Base-by-base conservation (phyloP, 2,888 invertebrate genomes). In the Microplitis manilae region DNA sequence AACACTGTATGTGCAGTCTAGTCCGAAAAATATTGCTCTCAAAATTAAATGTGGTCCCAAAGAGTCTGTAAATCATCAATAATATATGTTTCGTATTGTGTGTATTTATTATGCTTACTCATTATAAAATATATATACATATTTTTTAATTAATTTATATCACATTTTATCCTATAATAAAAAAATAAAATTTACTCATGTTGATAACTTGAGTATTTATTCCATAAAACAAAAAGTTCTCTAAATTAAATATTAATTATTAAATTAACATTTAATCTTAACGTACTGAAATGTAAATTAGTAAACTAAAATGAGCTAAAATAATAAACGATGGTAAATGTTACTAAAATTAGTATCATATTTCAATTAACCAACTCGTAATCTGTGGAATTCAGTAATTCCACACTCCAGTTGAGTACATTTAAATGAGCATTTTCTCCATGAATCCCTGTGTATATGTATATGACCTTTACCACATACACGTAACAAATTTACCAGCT, bases 1-100 rank as follows among this genome's bases (percentile, higher is more conserved):
- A 39, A 67, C 30, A 68, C 59, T 73, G 68, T 59, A 38, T 64
- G 73, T 68, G 59, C 30, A 38, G 41, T n/a, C n/a, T 39, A 73
- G 40, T 30, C 13, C 17, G 38, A 68, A 50, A 74, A 67, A 68
- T 65, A 68, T 65, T 41, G 30, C 50, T 50, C 50, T 50, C 50
- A 13, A 50, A 50, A 50, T 50, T 50, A 50, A 50, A 50, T 50
- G 50, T 50, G 13, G 50, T 9, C 50, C 50, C 50, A 50, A 50
- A 50, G 13, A 50, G 50, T 50, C 50, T 50, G 50, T 8, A 50
- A 50, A 50, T 50, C 13, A 50, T 50, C 50, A 13, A 50, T 50
- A 13, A 50, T 8, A 13, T 50, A 50, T 50, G 50, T 50, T 50
- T 50, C 13, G 30, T 30, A 30, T 30, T 30, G 30, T 2, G 2